Evolutionary conservation across 2,797 vertebrate genomes (phyloP), one percentile per base, ranked within the genome.

Genomic region (Columba guinea): DNA sequence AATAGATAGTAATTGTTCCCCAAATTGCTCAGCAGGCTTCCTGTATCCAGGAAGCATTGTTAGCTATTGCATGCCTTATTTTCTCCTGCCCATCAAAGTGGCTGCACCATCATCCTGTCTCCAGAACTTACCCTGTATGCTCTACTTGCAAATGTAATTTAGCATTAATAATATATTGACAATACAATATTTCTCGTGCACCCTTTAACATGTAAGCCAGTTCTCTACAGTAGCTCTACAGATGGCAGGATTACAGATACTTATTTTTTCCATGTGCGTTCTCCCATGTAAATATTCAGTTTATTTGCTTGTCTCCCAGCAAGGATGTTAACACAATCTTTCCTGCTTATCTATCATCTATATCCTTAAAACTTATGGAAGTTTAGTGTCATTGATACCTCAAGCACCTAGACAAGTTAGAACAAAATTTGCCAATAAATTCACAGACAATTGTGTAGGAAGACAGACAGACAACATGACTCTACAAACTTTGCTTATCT

Each of bases 401-500:
- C 23, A 60, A 93, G 32, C 2, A 3, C 20, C 22, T 74, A 52
- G 34, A 11, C 52, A 79, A 67, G 32, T 53, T 51, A 60, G 70
- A 93, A 89, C 56, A 23, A 81, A 82, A 74, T 76, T 93, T 87
- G 32, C 35, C 59, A 77, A 77, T 68, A 87, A 67, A 90, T 37
- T 73, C n/a, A 63, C 73, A 70, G 75, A 69, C 58, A 79, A 81
- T 39, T 55, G 23, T 30, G 74, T 67, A 73, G 84, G 63, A 87
- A 94, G 77, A 49, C 48, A 60, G 80, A 78, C 23, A 87, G 67
- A 92, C 1, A 2, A 74, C 67, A 60, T 32, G 44, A 73, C 39
- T 56, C 6, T 49, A 74, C 63, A 77, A 74, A 26, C 39, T 87
- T 69, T 87, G 35, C 88, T 96, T 96, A 83, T 95, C 92, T 95